phyloP scores from a whole-genome alignment of 2,113 vertebrate genomes.

The Onychorhynchus coronatus region DNA sequence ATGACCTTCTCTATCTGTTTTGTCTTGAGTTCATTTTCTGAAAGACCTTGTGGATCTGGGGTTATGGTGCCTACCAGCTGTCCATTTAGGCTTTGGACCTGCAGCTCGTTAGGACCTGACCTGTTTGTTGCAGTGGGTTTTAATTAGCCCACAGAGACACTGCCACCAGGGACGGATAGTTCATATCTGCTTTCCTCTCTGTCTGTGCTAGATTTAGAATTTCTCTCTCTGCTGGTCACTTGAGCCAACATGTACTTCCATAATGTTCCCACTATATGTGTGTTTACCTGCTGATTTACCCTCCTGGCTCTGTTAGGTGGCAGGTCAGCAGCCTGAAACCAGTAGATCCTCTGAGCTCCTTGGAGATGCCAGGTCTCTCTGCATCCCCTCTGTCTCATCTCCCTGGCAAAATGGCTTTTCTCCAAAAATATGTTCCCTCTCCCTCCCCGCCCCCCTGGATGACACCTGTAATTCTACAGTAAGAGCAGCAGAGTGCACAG shows the following conservation, averaged over 20 bases:
- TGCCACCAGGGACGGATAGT: not conserved
- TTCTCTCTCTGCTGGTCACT: not conserved
- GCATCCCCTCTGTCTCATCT: not conserved
- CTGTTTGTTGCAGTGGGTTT: not conserved
- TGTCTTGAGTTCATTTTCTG: not conserved
- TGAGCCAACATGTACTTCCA: rapidly evolving
- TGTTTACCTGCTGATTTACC: not conserved
- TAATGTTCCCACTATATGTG: rapidly evolving
- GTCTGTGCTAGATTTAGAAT: not conserved
- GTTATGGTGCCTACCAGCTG: not conserved
- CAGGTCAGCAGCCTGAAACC: not conserved
- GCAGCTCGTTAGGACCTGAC: not conserved
- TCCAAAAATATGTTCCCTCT: not conserved
- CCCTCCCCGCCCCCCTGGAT: not conserved
- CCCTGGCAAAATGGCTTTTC: not conserved
- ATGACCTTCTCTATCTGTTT: not conserved
- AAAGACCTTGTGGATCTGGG: not conserved
- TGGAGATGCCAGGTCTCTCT: not conserved
- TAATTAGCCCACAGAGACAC: not conserved
- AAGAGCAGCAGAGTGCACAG: conserved; percentile 50
- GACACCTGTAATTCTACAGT: conserved; percentile 51
- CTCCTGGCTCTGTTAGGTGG: not conserved
- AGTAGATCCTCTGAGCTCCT: not conserved
- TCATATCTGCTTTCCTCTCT: not conserved
- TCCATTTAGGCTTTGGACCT: not conserved